phyloP scores from a whole-genome alignment of 2,888 invertebrate species.

The Megastigmus dorsalis region DNA sequence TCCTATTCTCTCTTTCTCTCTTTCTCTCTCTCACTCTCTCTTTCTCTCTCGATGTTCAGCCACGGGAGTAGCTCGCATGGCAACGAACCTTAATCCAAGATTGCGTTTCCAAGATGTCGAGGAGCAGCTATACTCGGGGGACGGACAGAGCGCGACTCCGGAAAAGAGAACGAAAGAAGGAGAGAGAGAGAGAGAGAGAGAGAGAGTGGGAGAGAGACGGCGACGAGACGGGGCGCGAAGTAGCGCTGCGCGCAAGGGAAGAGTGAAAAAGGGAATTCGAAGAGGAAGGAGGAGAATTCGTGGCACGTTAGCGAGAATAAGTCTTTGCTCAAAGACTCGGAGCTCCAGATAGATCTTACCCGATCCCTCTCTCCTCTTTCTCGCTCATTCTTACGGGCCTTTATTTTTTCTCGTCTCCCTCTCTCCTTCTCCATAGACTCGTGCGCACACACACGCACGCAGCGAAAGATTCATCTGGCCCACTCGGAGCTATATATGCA shows the following conservation, averaged over 20 bases:
- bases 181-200: slow-evolving; percentile 22
- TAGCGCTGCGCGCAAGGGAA: background rate
- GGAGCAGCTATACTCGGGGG: slow-evolving; percentile 32
- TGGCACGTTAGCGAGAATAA: slow-evolving; percentile 45
- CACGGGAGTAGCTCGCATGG: slow-evolving; percentile 16
- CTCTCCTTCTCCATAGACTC: background rate
- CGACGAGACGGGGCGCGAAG: slow-evolving; percentile 22
- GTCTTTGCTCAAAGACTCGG: slow-evolving; percentile 29
- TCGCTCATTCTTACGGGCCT: too few relatives aligned
- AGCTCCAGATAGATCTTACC: slow-evolving; percentile 55
- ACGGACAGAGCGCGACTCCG: slow-evolving; percentile 1
- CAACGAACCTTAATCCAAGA: slow-evolving; percentile 59
- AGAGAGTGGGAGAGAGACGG: slow-evolving; percentile 16
- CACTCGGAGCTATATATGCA: too few relatives aligned
- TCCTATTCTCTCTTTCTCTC: background rate
- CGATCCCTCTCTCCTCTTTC: slow-evolving; percentile 19
- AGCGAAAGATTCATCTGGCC: slow-evolving; percentile 29
- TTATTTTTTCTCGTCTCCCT: background rate
- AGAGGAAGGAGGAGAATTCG: slow-evolving; percentile 31
- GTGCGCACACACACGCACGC: background rate
- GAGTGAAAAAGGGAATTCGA: slow-evolving; percentile 17
- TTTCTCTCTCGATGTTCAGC: background rate
- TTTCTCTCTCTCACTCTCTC: background rate
- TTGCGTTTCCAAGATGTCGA: slow-evolving; percentile 56
- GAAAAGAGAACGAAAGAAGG: background rate